These are phyloP conservation scores for Xanthia togata DNA, from an alignment of 2,888 invertebrate species.

Conservation along the genomic window DNA sequence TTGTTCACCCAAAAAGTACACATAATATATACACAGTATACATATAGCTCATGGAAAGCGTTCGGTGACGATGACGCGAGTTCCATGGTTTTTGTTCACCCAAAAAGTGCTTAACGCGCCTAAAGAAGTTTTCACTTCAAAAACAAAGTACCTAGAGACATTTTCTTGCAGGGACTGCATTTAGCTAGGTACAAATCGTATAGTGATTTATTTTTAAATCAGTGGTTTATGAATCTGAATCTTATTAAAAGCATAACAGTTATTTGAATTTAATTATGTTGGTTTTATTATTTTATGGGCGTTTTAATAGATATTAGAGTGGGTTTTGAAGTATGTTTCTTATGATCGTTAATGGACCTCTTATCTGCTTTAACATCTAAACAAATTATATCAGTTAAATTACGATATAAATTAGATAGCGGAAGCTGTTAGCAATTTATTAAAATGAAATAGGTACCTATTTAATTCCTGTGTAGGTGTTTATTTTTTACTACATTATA, in stretches of 20 bases:
- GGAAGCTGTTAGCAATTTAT: conserved; percentile 49
- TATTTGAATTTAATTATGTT: conserved; percentile 4
- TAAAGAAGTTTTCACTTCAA: too few relatives aligned
- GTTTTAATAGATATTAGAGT: conserved; percentile 38
- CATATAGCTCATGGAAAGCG: too few relatives aligned
- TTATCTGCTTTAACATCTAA: conserved; percentile 45
- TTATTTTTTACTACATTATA: conserved; percentile 25
- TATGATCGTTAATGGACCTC: conserved; percentile 29
- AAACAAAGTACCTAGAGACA: too few relatives aligned
- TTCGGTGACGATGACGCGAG: too few relatives aligned
- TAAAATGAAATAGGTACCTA: conserved; percentile 12
- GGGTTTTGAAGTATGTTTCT: conserved; percentile 30
- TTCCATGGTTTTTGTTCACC: too few relatives aligned
- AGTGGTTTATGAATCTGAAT: not conserved
- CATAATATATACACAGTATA: too few relatives aligned
- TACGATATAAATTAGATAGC: conserved; percentile 40
- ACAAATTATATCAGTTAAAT: conserved; percentile 51
- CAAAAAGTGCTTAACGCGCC: too few relatives aligned
- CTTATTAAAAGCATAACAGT: not conserved
- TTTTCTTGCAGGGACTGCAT: not conserved
- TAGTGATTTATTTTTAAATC: not conserved
- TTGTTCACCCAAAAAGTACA: too few relatives aligned
- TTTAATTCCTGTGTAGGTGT: conserved; percentile 33
- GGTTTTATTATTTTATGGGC: conserved; percentile 41
- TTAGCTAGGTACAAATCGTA: not conserved